Percentiles rank a stretch among this genome's conserved stretches.
These are phyloP conservation scores for Tokudaia muenninki DNA, from an alignment of 2,797 vertebrate genomes.

Conservation along the genomic window DNA sequence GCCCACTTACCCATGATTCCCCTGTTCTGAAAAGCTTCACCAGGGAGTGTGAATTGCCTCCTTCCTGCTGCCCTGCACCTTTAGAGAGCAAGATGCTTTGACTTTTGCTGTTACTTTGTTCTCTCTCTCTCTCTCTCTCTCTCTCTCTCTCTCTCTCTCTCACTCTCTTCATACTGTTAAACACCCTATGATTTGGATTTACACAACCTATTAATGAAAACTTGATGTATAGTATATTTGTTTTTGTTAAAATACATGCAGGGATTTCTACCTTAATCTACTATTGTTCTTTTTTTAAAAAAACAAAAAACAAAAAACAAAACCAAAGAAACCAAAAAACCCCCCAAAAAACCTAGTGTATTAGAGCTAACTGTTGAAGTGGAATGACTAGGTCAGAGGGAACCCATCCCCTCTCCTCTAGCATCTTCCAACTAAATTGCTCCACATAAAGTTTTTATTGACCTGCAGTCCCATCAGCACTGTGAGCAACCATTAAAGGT, in stretches of 20 bases:
- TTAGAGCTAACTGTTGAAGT: conserved; percentile 5
- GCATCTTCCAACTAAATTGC: background rate
- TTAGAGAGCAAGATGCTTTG: background rate
- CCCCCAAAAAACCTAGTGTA: background rate
- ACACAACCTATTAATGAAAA: conserved; percentile 4
- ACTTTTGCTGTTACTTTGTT: background rate
- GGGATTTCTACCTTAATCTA: background rate
- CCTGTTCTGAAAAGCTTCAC: background rate
- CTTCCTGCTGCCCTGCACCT: background rate
- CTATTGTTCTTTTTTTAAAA: background rate
- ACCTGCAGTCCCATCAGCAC: background rate
- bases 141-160: background rate
- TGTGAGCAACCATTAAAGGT: background rate
- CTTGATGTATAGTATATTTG: conserved; percentile 8
- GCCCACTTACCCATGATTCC: background rate
- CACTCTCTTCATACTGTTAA: background rate
- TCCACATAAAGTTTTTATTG: conserved; percentile 59
- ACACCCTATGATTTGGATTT: conserved; percentile 46
- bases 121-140: background rate
- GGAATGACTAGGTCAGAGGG: conserved; percentile 33
- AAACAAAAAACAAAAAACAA: too few species aligned
- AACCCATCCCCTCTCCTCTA: background rate
- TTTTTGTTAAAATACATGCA: conserved; percentile 11
- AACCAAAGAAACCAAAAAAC: too few species aligned
- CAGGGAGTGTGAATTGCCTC: background rate